These are phyloP conservation scores for Cnemophilus loriae DNA, from an alignment of 2,113 vertebrate genomes.

Conservation along the genomic window DNA sequence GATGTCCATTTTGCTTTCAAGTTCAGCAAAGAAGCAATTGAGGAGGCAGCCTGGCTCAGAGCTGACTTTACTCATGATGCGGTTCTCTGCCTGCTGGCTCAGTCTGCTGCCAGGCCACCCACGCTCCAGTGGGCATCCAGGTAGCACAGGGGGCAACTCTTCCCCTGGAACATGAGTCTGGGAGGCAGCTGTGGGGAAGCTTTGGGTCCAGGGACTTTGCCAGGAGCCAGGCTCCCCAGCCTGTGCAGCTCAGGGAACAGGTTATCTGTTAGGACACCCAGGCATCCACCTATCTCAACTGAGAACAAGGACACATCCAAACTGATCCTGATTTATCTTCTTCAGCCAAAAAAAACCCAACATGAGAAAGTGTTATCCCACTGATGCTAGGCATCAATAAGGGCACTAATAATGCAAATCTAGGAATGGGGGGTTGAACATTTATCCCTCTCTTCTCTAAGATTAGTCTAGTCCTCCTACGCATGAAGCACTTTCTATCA, in stretches of 20 bases:
- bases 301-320: not conserved
- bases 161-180: not conserved
- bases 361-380: not conserved
- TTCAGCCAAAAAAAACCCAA: not conserved
- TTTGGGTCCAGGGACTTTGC: no score
- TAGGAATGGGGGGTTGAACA: not conserved
- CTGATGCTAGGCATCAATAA: not conserved
- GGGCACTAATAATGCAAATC: not conserved
- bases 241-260: not conserved
- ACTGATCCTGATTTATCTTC: not conserved
- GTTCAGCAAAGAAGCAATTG: not conserved
- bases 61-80: rapidly evolving
- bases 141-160: not conserved
- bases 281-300: not conserved
- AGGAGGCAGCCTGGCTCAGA: not conserved
- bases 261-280: not conserved
- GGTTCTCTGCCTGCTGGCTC: not conserved
- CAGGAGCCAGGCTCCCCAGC: not conserved
- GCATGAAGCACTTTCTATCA: not conserved
- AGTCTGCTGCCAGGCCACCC: not conserved
- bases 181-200: not conserved
- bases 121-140: not conserved
- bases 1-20: not conserved
- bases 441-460: not conserved
- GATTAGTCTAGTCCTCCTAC: not conserved